Percentiles rank a stretch among this genome's conserved stretches.
These are phyloP conservation scores for Drosophila nigromelanica DNA, from an alignment of 1,140 invertebrate genomes.

Conservation along the genomic window DNA sequence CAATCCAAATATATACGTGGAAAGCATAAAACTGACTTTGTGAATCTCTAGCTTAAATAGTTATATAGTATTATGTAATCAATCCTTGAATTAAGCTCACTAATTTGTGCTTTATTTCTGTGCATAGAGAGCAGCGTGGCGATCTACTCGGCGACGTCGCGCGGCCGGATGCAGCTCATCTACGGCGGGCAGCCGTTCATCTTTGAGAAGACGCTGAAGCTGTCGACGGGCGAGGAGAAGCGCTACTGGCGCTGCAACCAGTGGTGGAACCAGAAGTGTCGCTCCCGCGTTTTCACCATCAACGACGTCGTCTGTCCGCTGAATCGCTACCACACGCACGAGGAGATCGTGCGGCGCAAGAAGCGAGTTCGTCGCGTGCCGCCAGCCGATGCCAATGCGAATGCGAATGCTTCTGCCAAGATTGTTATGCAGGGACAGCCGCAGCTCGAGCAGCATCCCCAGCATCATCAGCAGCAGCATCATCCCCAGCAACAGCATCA, in stretches of 20 bases:
- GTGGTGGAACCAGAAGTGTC: constrained; percentile 84
- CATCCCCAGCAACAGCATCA: constrained; percentile 50
- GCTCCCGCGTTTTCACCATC: constrained; percentile 80
- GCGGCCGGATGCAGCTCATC: constrained; percentile 79
- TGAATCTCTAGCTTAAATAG: constrained; percentile 21
- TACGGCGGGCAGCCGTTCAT: constrained; percentile 83
- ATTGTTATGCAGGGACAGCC: not conserved
- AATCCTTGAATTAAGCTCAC: constrained; percentile 21
- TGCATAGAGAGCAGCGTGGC: constrained; percentile 70
- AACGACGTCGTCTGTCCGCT: constrained; percentile 78
- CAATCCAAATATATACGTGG: constrained; percentile 45
- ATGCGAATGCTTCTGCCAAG: constrained; percentile 22
- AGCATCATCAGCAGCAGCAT: constrained; percentile 24
- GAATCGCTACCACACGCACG: constrained; percentile 82
- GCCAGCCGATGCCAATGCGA: constrained; percentile 29
- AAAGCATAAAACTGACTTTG: constrained; percentile 42
- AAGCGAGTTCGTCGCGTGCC: constrained; percentile 73
- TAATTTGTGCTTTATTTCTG: not conserved
- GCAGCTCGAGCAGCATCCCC: constrained; percentile 28
- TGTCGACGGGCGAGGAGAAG: constrained; percentile 78
- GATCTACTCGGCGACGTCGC: constrained; percentile 78
- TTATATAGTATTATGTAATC: too few relatives aligned
- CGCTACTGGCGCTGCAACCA: constrained; percentile 83
- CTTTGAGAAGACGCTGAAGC: constrained; percentile 79
- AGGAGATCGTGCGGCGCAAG: constrained; percentile 81